Base-by-base conservation (phyloP, 2,888 invertebrate species). In the Clivina fossor region DNA sequence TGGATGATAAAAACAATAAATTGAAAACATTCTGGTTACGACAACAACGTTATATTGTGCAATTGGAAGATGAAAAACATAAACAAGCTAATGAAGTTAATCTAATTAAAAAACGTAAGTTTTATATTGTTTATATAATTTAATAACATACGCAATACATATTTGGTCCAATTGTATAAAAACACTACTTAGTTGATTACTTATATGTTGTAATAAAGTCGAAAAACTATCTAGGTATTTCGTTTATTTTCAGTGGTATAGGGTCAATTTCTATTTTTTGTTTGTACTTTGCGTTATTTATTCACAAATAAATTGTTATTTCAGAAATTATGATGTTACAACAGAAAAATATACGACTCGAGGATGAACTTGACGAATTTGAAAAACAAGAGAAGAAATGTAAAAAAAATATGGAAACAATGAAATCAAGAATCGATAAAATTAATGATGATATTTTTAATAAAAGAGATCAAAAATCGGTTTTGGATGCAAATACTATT, bases 21-120 rank as follows among this genome's bases (percentile, higher is more conserved):
- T 70, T 84, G 64, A 87, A 90, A 70, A 80, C 83, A 62, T 82
- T 83, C 69, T 91, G 91, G 91, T 73, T 91, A 60, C 79, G 88
- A 43, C 80, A 86, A 61, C 89, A 91, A 70, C 83, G 84, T 0
- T 83, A 85, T 67, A 81, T 88, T 54, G 82, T 90, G 1, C 77
- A 79, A 58, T 71, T 90, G 11, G 81, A 86, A 0, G 78, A 85
- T 57, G 84, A 88, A 61, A 78, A 88, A 58, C 84, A 84, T 62
- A 75, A 78, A 58, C 83, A 87, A 67, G 71, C 87, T 7, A 78
- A 81, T 26, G 85, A 88, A 61, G 80, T 87, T 54, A 85, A 84
- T 71, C 76, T 88, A 15, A 75, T 87, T 8, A 80, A 80, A 58
- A 90, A 89, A 74, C 88, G 86, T 86, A 67, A 75, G 77, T 69